Evolutionary conservation across 2,888 invertebrate genomes (phyloP), one percentile per base, ranked within the genome.

Genomic region (Drosophila mayaguana): DNA sequence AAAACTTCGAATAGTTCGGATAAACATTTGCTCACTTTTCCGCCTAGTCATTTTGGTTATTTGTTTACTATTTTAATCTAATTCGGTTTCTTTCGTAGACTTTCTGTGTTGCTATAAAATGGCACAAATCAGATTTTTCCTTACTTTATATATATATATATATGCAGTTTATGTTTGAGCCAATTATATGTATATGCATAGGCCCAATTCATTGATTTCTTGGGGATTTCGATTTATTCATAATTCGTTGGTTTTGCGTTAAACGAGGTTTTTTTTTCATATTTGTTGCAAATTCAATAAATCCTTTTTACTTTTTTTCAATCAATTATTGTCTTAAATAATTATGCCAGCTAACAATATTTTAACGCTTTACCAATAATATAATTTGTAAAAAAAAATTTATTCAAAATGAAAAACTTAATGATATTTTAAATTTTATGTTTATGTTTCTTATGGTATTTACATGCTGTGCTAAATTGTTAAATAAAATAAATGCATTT

Each of bases 241-340:
- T 74, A 75, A 61, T 80, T 78, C 81, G 78, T 72, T 78, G 78
- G 63, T 53, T 63, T 80, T 66, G 48, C 38, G 50, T 76, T 64
- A 60, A 74, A 73, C 64, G 51, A 79, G 70, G 59, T 63, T 60
- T 60, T 65, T 63, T 65, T 57, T 57, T 42, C 42, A 48, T 51
- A 54, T 62, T 57, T 72, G 20, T 53, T 36, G 42, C 46, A 25
- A 42, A 50, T 75, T 48, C 14, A 48, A 43, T 57, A n/a, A 12
- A 12, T 60, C 11, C 7, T 61, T 60, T 57, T 22, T 3, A 12
- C 11, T 20, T 5, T 54, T 25, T 63, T 73, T 69, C 75, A 80
- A 80, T 82, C 63, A 75, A 60, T 90, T 90, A 90, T 90, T 90
- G 89, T 91, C 89, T 90, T 87, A 90, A 87, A 91, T 66, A 90